Evolutionary conservation across 2,888 invertebrate genomes (phyloP).

Genomic region (Furcula furcula): DNA sequence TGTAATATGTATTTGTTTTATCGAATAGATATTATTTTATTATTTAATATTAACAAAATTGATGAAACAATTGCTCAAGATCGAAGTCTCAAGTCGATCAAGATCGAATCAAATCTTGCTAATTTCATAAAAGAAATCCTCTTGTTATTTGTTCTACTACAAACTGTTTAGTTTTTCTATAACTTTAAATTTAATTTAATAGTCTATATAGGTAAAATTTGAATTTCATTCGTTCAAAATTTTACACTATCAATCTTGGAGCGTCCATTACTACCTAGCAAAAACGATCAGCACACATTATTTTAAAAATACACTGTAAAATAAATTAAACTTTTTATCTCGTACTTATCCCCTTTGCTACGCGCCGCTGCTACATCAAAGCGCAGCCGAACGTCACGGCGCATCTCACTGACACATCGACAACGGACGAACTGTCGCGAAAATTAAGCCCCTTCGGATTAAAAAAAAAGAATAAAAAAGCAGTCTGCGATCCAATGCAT

Average conservation of each 20-base stretch:
- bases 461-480: slow-evolving; percentile 26
- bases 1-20: too few relatives aligned
- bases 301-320: slow-evolving; percentile 20
- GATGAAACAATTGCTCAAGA: too few relatives aligned
- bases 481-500: slow-evolving; percentile 26
- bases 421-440: slow-evolving; percentile 49
- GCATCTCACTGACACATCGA: slow-evolving; percentile 60
- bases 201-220: too few relatives aligned
- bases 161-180: too few relatives aligned
- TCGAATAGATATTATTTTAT: too few relatives aligned
- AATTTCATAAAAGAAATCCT: too few relatives aligned
- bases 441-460: slow-evolving; percentile 49
- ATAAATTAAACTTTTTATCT: slow-evolving; percentile 28
- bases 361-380: slow-evolving; percentile 49
- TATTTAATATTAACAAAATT: too few relatives aligned
- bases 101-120: too few relatives aligned
- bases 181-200: too few relatives aligned
- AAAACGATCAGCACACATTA: not conserved
- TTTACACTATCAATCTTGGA: not conserved
- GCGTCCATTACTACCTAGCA: not conserved
- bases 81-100: too few relatives aligned
- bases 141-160: too few relatives aligned
- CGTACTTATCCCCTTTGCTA: slow-evolving; percentile 28
- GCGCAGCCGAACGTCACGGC: slow-evolving; percentile 49
- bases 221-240: too few relatives aligned